A percentile compares a stretch with the other conserved stretches of the same genome.
Evolutionary conservation across 2,113 vertebrate species (phyloP).

Genomic region (Axis porcinus): DNA sequence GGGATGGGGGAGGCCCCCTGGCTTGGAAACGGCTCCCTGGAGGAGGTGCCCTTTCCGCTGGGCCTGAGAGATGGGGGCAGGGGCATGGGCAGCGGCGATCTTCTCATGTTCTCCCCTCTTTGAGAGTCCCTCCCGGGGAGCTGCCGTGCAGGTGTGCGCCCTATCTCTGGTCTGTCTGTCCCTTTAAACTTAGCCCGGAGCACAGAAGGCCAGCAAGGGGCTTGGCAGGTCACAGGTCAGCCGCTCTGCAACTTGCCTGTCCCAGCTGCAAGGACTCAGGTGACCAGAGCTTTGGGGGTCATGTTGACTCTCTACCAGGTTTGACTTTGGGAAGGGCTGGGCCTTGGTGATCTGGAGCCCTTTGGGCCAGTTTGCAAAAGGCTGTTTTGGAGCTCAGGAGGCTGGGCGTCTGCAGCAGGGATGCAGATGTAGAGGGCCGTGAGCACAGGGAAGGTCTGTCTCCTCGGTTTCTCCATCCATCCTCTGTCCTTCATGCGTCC

Average conservation of each 20-base stretch:
- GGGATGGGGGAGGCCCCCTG: not conserved
- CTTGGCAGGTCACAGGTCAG: not conserved
- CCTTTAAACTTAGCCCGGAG: rapidly evolving
- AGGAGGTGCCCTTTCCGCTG: not conserved
- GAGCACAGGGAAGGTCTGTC: not conserved
- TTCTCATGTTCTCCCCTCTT: too few species aligned
- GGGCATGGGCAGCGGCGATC: not conserved
- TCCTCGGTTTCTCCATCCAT: not conserved
- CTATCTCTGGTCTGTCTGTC: rapidly evolving
- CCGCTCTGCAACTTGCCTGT: rapidly evolving
- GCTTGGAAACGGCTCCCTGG: not conserved
- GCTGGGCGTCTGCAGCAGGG: rapidly evolving
- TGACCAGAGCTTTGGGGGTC: too few species aligned
- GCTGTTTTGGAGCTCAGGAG: not conserved
- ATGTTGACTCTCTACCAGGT: rapidly evolving
- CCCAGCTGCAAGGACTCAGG: not conserved
- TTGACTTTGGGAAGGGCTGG: not conserved
- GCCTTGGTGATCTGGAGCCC: not conserved
- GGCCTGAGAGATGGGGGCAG: not conserved
- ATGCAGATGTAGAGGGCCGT: not conserved
- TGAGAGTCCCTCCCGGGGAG: rapidly evolving
- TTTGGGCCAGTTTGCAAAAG: not conserved
- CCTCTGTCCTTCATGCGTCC: not conserved
- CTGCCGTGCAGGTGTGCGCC: rapidly evolving
- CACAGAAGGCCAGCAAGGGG: rapidly evolving